A percentile compares a stretch with the other conserved stretches of the same genome.
phyloP scores from a whole-genome alignment of 2,888 invertebrate species.

The Sphaerophoria taeniata region DNA sequence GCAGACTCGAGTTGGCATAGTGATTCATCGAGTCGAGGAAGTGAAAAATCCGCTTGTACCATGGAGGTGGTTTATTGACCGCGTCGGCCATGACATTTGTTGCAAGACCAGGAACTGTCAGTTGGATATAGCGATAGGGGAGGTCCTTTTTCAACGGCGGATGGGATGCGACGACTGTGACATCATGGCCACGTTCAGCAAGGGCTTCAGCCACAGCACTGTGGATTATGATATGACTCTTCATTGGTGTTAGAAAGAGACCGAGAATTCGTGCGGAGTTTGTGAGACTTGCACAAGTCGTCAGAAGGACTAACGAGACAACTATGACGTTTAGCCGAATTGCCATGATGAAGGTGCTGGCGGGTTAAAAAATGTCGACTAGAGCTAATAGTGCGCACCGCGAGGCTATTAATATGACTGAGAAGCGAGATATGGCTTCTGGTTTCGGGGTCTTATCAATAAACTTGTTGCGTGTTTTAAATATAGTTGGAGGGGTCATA shows the following conservation, averaged over 20 bases:
- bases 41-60: not conserved
- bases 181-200: constrained; percentile 79
- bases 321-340: not conserved
- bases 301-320: not conserved
- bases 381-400: not conserved
- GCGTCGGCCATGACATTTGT: not conserved
- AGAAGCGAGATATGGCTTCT: too few species aligned
- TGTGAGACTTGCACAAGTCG: too few species aligned
- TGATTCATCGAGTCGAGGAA: not conserved
- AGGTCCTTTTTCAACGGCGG: constrained; percentile 58
- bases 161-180: constrained; percentile 77
- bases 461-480: too few species aligned
- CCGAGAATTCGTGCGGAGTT: constrained; percentile 77
- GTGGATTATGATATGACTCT: constrained; percentile 79
- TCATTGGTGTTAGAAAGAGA: constrained; percentile 78
- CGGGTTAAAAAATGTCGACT: not conserved
- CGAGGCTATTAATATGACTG: too few species aligned
- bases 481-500: too few species aligned
- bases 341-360: not conserved
- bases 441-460: too few species aligned
- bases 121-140: constrained; percentile 10
- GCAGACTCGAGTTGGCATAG: constrained; percentile 25
- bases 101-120: not conserved
- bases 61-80: constrained; percentile 10
- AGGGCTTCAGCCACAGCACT: constrained; percentile 77